phyloP scores from a whole-genome alignment of 2,113 vertebrate species.

The Nothoprocta pentlandii region DNA sequence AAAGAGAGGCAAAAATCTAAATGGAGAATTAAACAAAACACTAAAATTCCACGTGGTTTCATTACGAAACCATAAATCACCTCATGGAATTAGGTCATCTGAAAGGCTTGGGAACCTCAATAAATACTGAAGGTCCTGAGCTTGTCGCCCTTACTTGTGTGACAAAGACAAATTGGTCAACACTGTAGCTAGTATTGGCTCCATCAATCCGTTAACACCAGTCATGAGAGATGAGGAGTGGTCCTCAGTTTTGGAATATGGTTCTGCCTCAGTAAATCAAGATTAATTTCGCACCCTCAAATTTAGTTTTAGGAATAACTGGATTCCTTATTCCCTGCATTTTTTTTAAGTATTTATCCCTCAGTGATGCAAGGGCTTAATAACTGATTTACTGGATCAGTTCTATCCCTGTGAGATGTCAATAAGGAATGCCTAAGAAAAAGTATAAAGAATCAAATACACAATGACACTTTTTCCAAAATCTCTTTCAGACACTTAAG shows the following conservation, averaged over 20 bases:
- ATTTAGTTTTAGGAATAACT: background rate
- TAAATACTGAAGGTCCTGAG: background rate
- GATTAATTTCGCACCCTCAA: background rate
- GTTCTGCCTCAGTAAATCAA: background rate
- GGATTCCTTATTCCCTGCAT: too few species aligned
- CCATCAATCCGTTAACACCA: background rate
- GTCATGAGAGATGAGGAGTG: background rate
- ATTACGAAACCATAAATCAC: background rate
- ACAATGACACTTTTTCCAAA: background rate
- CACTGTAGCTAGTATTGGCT: background rate
- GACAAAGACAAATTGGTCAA: background rate
- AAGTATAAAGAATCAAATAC: accelerated
- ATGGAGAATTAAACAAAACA: background rate
- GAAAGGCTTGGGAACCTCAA: background rate
- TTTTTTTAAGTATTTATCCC: background rate
- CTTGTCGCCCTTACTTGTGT: background rate
- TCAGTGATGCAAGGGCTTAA: background rate
- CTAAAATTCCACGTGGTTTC: background rate
- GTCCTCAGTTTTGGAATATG: background rate
- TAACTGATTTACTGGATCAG: background rate
- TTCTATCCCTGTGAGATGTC: background rate
- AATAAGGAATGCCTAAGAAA: background rate
- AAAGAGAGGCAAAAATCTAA: background rate
- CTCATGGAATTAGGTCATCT: background rate
- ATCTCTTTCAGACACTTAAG: background rate